Evolutionary conservation across 2,797 vertebrate species (phyloP).

Genomic region (Peromyscus nudipes): DNA sequence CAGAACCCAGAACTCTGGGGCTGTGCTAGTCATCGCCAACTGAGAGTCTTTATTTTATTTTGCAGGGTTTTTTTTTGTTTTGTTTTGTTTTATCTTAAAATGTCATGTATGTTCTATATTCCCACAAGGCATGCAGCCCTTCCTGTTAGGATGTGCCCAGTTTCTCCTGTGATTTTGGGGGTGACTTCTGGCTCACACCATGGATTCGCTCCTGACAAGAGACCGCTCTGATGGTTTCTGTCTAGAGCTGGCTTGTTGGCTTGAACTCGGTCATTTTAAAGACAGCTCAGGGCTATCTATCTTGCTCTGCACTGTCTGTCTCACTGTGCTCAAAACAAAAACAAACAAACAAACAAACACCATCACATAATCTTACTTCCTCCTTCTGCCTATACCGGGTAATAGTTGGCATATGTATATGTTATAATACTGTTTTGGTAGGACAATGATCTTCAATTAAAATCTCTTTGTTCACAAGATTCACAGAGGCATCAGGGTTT

Average conservation of each 20-base stretch:
- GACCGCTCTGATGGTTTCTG: background rate
- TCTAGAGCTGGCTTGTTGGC: background rate
- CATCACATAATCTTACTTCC: background rate
- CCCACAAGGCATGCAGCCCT: background rate
- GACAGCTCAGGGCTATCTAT: background rate
- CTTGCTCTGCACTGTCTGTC: background rate
- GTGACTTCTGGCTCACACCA: background rate
- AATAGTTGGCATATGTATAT: background rate
- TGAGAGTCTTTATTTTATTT: background rate
- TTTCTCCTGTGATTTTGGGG: background rate
- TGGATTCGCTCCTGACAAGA: background rate
- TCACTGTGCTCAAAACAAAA: background rate
- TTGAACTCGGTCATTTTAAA: background rate
- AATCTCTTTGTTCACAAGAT: background rate
- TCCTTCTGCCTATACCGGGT: background rate
- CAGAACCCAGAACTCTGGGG: background rate
- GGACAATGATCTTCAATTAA: background rate
- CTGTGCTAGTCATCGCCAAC: background rate
- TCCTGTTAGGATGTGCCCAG: background rate
- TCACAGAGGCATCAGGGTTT: background rate
- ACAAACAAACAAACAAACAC: background rate
- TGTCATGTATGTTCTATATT: background rate
- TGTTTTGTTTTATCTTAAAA: constrained; percentile 1
- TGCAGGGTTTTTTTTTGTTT: background rate
- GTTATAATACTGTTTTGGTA: background rate